Evolutionary conservation across 2,797 vertebrate species (phyloP), one percentile per base, ranked within the genome.

Genomic region (Serranus cabrilla): DNA sequence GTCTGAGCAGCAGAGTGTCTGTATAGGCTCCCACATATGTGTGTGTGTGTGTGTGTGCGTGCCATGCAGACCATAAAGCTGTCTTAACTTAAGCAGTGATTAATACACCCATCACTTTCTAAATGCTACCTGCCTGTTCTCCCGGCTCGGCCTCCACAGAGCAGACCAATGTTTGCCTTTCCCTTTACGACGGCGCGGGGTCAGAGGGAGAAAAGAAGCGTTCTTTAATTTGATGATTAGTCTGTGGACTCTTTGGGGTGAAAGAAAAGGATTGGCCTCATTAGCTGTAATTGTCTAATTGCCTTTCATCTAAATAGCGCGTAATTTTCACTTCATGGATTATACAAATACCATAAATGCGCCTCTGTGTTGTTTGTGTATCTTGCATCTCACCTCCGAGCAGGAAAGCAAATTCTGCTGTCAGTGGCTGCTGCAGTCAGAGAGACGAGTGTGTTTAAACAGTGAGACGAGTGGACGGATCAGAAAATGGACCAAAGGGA

Each of bases 151-250:
- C 84, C 89, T 87, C 86, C 78, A 90, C 92, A 94, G 84, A 93
- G 89, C 40, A 68, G 71, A 80, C 93, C 92, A 91, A 92, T 94
- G 94, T 95, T 95, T 95, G 93, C 89, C 90, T 95, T 95, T 91
- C 91, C 82, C 76, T 90, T 90, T 83, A 90, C 81, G 84, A 87
- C 86, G 81, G 87, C 76, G 17, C 67, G 0, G 84, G 91, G 89
- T 93, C 89, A 92, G 60, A 16, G 50, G 83, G 78, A 92, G 87
- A 92, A 93, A 93, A 95, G 92, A 91, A 91, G 92, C 91, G 87
- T 94, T 95, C 91, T 95, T 95, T 95, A 95, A 96, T 95, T 95
- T 94, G 93, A 95, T 95, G 95, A 96, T 96, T 95, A 95, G 93
- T 88, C 91, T 74, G 89, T 74, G 81, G 89, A 91, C 91, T 91